phyloP scores from a whole-genome alignment of 2,888 invertebrate genomes.

The Himalopsyche kuldschensis region DNA sequence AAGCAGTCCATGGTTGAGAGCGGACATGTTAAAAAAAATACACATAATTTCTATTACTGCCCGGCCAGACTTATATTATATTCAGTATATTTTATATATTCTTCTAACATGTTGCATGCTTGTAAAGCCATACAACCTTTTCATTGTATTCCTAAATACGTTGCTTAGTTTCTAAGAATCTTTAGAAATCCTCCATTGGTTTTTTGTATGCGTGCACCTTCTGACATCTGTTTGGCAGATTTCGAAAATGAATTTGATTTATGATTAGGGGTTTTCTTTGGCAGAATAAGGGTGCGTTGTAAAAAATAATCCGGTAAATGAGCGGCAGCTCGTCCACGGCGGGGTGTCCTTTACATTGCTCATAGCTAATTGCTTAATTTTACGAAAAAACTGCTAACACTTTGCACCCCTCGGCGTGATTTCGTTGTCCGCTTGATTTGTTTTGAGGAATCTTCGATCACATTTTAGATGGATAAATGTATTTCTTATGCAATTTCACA shows the following conservation, averaged over 20 bases:
- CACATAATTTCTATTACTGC: too few species aligned
- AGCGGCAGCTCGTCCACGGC: neutral
- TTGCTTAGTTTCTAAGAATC: neutral
- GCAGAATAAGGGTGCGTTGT: neutral
- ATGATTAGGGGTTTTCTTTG: neutral
- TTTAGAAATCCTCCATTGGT: neutral
- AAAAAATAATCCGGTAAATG: constrained; percentile 26
- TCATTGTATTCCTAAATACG: neutral
- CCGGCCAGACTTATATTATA: too few species aligned
- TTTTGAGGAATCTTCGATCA: too few species aligned
- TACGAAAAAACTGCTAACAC: neutral
- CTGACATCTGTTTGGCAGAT: neutral
- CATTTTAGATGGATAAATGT: too few species aligned
- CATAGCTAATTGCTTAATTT: neutral
- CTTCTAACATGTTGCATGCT: too few species aligned
- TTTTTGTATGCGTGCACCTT: neutral
- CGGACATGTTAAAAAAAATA: too few species aligned
- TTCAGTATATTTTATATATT: too few species aligned
- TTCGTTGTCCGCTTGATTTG: neutral
- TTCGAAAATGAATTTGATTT: constrained; percentile 7
- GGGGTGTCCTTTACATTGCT: neutral
- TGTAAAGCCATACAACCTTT: too few species aligned
- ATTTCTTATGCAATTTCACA: too few species aligned
- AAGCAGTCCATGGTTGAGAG: too few species aligned
- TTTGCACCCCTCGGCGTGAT: neutral